These are phyloP conservation scores for Platanista minor DNA, from an alignment of 2,113 vertebrate genomes.

Conservation along the genomic window DNA sequence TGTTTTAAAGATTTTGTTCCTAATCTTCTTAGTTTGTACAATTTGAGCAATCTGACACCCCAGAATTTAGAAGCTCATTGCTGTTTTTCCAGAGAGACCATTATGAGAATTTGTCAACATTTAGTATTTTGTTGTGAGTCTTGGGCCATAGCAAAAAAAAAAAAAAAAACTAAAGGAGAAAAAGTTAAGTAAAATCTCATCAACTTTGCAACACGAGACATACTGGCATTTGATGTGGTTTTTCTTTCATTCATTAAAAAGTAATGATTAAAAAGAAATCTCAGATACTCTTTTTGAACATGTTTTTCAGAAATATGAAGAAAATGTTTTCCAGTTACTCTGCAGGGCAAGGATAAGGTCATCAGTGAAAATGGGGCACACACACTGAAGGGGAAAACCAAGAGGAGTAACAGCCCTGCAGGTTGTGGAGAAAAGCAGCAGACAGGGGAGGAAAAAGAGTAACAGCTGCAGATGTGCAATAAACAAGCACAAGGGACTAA, in stretches of 20 bases:
- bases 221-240: not conserved
- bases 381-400: slow-evolving; percentile 37
- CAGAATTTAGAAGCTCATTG: not conserved
- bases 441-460: slow-evolving; percentile 38
- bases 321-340: slow-evolving; percentile 49
- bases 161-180: not conserved
- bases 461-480: slow-evolving; percentile 50
- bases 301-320: not conserved
- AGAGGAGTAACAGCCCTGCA: not conserved
- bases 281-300: not conserved
- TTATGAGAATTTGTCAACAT: not conserved
- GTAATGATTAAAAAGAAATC: not conserved
- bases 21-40: not conserved
- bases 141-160: not conserved
- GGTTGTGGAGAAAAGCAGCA: slow-evolving; percentile 40
- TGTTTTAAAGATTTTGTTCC: not conserved
- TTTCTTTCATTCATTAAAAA: slow-evolving; percentile 30
- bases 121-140: slow-evolving; percentile 15
- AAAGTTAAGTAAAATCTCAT: not conserved
- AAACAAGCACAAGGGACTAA: slow-evolving; percentile 49
- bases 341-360: slow-evolving; percentile 20
- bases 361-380: slow-evolving; percentile 53
- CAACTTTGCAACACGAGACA: not conserved
- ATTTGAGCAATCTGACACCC: not conserved
- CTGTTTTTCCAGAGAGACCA: not conserved